These are phyloP conservation scores for Gymnothorax reevesii DNA, from an alignment of 2,797 vertebrate species.

Conservation along the genomic window DNA sequence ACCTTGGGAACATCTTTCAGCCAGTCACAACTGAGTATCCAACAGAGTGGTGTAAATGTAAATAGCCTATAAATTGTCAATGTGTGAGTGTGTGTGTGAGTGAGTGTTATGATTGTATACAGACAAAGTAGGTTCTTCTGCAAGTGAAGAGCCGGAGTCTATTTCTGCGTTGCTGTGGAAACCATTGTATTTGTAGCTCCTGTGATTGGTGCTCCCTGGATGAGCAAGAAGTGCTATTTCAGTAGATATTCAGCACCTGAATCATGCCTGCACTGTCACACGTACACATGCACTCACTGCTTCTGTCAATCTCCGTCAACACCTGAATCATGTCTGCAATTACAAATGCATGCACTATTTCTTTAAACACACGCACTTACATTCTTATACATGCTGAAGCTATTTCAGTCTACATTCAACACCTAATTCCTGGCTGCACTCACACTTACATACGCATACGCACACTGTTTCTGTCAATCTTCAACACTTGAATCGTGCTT, in stretches of 20 bases:
- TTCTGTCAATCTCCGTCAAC: slow-evolving; percentile 76
- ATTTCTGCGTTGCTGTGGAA: slow-evolving; percentile 71
- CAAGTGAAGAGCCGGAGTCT: slow-evolving; percentile 57
- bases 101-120: slow-evolving; percentile 53
- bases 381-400: too few species aligned
- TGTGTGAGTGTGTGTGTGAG: slow-evolving; percentile 18
- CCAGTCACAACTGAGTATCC: too few species aligned
- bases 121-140: slow-evolving; percentile 52
- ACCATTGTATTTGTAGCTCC: slow-evolving; percentile 72
- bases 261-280: slow-evolving; percentile 43
- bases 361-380: neutral
- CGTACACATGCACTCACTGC: slow-evolving; percentile 53
- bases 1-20: too few species aligned
- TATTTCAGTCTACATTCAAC: too few species aligned
- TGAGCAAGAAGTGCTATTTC: slow-evolving; percentile 76
- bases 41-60: too few species aligned
- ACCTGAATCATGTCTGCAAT: slow-evolving; percentile 59
- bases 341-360: neutral
- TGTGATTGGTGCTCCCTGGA: slow-evolving; percentile 71
- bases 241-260: slow-evolving; percentile 74
- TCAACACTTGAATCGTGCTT: too few species aligned
- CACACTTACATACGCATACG: too few species aligned
- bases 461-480: too few species aligned
- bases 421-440: too few species aligned
- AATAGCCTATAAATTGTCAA: too few species aligned